Percentiles rank a stretch among this genome's conserved stretches.
Conservation (phyloP, 2,888 invertebrate genomes). For the Agonopterix heracliana region DNA sequence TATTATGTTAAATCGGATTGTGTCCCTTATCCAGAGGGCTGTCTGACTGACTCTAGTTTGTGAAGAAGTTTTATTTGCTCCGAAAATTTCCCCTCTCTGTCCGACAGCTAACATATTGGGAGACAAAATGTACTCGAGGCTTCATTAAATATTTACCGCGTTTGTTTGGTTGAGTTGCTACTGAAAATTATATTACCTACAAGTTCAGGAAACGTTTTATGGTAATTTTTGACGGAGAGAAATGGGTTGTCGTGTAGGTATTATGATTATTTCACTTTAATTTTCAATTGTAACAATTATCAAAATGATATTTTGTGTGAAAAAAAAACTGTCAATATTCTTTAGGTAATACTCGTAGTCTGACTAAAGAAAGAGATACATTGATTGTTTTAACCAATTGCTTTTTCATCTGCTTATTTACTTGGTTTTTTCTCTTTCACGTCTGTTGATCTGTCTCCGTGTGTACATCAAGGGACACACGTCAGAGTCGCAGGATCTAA, state of each 20-base stretch:
- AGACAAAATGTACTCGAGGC: constrained; percentile 39
- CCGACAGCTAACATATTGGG: constrained; percentile 59
- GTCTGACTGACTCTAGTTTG: constrained; percentile 31
- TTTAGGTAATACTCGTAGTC: too few species aligned
- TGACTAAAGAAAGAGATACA: too few species aligned
- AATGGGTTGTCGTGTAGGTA: constrained; percentile 3
- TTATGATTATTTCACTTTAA: not conserved
- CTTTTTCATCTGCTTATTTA: too few species aligned
- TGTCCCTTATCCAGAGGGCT: constrained; percentile 44
- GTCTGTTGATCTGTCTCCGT: too few species aligned
- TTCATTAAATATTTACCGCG: constrained; percentile 56
- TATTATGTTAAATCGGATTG: constrained; percentile 62
- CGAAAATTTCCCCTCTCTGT: constrained; percentile 27
- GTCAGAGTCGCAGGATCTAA: not conserved
- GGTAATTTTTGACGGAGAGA: constrained; percentile 18
- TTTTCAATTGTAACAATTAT: constrained; percentile 1
- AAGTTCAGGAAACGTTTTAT: constrained; percentile 17
- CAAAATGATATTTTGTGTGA: not conserved
- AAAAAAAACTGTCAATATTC: not conserved
- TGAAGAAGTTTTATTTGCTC: constrained; percentile 40
- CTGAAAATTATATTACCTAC: constrained; percentile 24
- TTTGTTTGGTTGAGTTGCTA: constrained; percentile 23
- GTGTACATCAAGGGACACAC: not conserved
- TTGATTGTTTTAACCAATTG: too few species aligned
- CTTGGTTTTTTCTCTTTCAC: too few species aligned